Base-by-base conservation (phyloP, 2,797 vertebrate genomes). In the Vipera ursinii region DNA sequence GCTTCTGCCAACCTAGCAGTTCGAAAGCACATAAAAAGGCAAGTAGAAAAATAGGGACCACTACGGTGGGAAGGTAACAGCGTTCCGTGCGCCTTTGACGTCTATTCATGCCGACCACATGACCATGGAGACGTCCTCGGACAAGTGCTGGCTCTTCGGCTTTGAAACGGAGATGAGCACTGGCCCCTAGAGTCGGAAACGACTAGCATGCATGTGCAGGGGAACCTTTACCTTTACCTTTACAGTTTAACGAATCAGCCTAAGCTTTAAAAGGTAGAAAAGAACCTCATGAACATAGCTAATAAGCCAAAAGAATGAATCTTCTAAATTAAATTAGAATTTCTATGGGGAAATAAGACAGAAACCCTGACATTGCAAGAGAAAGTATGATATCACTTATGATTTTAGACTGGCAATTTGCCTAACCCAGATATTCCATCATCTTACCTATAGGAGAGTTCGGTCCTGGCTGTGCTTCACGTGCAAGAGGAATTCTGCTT, bases 401-500 rank as follows among this genome's bases (percentile, higher is more conserved):
- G 2, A 20, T 90, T 85, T 5, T n/a, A 51, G 10, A 7, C n/a
- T 59, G 56, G 28, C 26, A 61, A 60, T 55, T 63, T 3, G 28
- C 78, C n/a, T 28, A 53, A 51, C 44, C 12, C 28, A 63, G 13
- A 32, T 22, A 9, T 57, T 88, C 44, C 24, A 26, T n/a, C 13
- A 15, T 48, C 82, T 88, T 89, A 93, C 92, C 92, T 89, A 59
- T n/a, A 14, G 9, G n/a, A 85, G n/a, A 44, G 6, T 24, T 87
- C 28, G 0, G 32, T 38, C 28, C 69, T 60, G 53, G 56, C 28
- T 32, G 28, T 28, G 55, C 82, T 60, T 55, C 55, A 17, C 22
- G 55, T n/a, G 78, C 57, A 55, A n/a, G 17, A 38, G 3, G 10
- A 26, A 55, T 56, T 91, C 57, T 55, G 44, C 86, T 65, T 90